phyloP scores from a whole-genome alignment of 2,113 vertebrate species.

The Miniopterus natalensis region DNA sequence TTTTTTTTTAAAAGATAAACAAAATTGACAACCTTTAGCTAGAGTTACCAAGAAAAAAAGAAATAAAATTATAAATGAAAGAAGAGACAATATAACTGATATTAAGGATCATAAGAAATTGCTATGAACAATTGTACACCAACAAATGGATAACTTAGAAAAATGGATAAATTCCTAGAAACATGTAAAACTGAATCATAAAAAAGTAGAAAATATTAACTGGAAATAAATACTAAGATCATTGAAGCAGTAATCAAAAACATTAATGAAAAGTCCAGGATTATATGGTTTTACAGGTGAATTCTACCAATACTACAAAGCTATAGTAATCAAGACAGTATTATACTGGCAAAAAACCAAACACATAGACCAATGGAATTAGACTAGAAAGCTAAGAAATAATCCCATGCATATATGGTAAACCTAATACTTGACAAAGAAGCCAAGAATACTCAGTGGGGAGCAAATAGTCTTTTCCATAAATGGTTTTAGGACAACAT shows the following conservation, averaged over 20 bases:
- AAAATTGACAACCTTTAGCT: neutral
- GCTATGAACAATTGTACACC: too few species aligned
- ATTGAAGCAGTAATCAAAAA: neutral
- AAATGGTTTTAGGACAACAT: neutral
- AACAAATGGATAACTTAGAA: too few species aligned
- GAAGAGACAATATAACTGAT: too few species aligned
- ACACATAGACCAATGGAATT: neutral
- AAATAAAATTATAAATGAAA: too few species aligned
- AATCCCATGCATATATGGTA: neutral
- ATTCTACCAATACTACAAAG: too few species aligned
- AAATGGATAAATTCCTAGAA: neutral
- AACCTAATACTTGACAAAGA: neutral
- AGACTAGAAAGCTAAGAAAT: neutral
- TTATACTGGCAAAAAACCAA: neutral
- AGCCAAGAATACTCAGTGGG: too few species aligned
- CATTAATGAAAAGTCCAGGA: neutral
- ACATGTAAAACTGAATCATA: neutral
- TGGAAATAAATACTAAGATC: neutral
- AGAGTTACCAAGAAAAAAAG: neutral
- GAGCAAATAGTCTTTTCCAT: neutral
- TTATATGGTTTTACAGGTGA: neutral
- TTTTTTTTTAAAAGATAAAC: neutral
- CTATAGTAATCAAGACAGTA: too few species aligned
- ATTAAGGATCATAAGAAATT: too few species aligned
- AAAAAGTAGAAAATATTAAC: neutral